phyloP scores from a whole-genome alignment of 2,113 vertebrate species.

The Gallinago media region DNA sequence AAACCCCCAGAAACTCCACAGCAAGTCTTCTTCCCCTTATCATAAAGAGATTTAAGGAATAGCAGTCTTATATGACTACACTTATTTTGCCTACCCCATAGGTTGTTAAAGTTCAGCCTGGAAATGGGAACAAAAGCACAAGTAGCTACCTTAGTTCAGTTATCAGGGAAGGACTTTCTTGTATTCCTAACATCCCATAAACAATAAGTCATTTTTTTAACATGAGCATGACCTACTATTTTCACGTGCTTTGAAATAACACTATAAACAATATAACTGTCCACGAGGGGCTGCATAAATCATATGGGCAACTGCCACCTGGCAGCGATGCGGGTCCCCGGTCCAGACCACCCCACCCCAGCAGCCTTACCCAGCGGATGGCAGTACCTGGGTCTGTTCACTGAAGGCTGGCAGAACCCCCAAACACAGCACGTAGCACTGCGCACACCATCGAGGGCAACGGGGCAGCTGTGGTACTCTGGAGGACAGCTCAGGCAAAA shows the following conservation, averaged over 20 bases:
- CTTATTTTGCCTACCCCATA: not conserved
- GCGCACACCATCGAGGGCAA: not conserved
- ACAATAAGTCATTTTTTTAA: not conserved
- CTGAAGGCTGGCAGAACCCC: not conserved
- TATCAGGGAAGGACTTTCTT: not conserved
- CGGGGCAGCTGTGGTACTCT: not conserved
- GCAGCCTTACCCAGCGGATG: fast-evolving
- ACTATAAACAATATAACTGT: not conserved
- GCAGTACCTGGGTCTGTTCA: fast-evolving
- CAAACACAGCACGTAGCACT: fast-evolving
- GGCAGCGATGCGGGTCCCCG: not conserved
- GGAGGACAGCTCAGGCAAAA: not conserved
- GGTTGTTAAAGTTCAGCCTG: not conserved
- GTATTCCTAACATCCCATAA: not conserved
- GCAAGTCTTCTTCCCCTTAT: not conserved
- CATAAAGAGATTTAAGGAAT: not conserved
- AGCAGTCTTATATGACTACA: not conserved
- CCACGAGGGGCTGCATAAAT: not conserved
- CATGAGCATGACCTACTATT: not conserved
- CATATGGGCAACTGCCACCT: fast-evolving
- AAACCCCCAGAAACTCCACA: not conserved
- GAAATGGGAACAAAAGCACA: not conserved
- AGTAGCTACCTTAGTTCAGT: not conserved
- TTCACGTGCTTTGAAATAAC: not conserved
- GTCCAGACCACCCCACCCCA: not conserved